phyloP scores from a whole-genome alignment of 2,797 vertebrate species.

The Sebastiscus tertius region DNA sequence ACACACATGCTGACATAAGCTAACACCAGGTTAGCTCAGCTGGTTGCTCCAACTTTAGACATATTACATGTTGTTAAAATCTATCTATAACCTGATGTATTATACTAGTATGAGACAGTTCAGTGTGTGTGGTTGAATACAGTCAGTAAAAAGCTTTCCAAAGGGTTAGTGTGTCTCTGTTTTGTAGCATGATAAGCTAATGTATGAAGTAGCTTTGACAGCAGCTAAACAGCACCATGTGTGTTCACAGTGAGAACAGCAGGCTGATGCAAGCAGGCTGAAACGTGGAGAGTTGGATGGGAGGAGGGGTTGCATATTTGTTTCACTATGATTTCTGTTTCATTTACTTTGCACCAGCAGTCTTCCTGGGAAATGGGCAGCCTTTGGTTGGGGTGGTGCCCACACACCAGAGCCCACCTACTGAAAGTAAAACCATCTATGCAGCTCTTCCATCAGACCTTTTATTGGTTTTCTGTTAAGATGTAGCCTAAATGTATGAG shows the following conservation, averaged over 20 bases:
- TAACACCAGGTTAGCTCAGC: neutral
- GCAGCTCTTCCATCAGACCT: neutral
- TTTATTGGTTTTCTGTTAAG: neutral
- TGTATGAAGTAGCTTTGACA: neutral
- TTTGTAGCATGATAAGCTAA: neutral
- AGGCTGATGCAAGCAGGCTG: conserved; percentile 84
- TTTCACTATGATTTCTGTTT: neutral
- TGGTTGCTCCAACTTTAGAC: neutral
- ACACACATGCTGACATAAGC: neutral
- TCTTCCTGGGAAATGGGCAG: neutral
- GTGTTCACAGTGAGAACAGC: conserved; percentile 13
- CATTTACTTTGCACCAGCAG: neutral
- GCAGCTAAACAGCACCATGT: conserved; percentile 50
- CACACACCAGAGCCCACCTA: neutral
- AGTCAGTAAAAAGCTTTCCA: neutral
- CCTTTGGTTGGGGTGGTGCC: neutral
- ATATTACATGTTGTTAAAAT: neutral
- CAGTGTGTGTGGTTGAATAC: fast-evolving
- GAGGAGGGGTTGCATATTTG: neutral
- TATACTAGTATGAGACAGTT: neutral
- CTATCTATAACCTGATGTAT: neutral
- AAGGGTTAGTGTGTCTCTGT: neutral
- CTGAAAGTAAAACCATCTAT: neutral
- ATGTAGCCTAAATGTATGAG: neutral
- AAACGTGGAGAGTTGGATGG: conserved; percentile 38